These are phyloP conservation scores for Rattus norvegicus DNA, from an alignment of 2,113 vertebrate species.

Conservation along the genomic window DNA sequence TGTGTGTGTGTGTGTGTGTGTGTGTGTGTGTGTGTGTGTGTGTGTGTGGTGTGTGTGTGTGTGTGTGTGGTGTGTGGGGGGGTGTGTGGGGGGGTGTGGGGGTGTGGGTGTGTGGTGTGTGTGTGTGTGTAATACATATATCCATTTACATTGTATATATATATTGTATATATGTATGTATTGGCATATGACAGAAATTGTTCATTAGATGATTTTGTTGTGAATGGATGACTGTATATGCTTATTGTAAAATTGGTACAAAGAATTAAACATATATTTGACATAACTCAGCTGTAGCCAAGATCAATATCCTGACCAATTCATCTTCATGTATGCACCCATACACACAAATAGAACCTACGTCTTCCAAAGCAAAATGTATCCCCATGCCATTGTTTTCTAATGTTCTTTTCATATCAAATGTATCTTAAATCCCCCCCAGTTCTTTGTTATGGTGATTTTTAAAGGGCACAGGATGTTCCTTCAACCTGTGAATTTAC, in stretches of 20 bases:
- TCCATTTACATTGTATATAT: neutral
- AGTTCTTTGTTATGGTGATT: neutral
- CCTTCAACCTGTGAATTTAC: neutral
- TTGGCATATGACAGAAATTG: too few relatives aligned
- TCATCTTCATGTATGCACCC: neutral
- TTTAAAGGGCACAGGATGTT: neutral
- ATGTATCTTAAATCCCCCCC: neutral
- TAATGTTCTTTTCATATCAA: neutral
- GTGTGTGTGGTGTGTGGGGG: too few relatives aligned
- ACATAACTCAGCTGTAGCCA: neutral
- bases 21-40: too few relatives aligned
- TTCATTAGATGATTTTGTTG: too few relatives aligned
- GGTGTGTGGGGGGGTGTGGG: too few relatives aligned
- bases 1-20: fast-evolving
- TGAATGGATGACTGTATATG: too few relatives aligned
- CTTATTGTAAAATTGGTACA: neutral
- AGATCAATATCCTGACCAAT: too few relatives aligned
- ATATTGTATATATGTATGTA: neutral
- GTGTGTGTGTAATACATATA: neutral
- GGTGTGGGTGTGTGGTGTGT: too few relatives aligned
- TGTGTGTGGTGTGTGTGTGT: too few relatives aligned
- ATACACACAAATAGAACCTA: neutral
- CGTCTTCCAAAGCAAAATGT: neutral
- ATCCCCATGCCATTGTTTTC: neutral
- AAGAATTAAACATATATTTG: neutral